Evolutionary conservation across 2,888 invertebrate genomes (phyloP).

Genomic region (Marronus borbonicus): DNA sequence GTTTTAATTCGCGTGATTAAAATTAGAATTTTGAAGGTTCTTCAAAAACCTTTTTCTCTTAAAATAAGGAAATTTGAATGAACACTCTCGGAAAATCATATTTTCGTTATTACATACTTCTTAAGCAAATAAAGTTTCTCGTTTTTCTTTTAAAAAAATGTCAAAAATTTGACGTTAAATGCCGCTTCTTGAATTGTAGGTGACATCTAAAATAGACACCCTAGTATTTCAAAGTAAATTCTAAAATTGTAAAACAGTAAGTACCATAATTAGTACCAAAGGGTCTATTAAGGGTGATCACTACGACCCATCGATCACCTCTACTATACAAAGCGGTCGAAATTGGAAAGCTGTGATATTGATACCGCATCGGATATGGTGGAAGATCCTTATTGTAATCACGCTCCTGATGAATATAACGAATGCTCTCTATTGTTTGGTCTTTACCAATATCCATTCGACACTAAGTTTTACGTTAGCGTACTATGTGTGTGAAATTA

Average conservation of each 20-base stretch:
- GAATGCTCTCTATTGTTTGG: conserved; percentile 34
- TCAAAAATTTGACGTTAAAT: background rate
- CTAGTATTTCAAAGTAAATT: background rate
- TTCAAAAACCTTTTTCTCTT: no score
- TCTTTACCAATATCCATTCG: conserved; percentile 20
- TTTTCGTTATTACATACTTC: no score
- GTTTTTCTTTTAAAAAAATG: no score
- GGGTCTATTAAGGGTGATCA: conserved; percentile 18
- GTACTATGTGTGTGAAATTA: conserved; percentile 36
- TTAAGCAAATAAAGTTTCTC: no score
- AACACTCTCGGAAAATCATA: no score
- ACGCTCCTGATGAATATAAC: conserved; percentile 30
- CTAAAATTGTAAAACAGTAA: background rate
- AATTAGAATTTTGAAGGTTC: no score
- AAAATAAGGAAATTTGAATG: no score
- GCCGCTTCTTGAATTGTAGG: background rate
- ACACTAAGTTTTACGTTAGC: conserved; percentile 6
- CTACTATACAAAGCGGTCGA: conserved; percentile 10
- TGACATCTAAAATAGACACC: background rate
- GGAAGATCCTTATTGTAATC: conserved; percentile 29
- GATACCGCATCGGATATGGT: conserved; percentile 39
- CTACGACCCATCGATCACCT: background rate
- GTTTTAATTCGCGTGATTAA: no score
- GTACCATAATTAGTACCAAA: background rate
- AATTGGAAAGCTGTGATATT: conserved; percentile 46